These are phyloP conservation scores for Nothoprocta perdicaria DNA, from an alignment of 2,113 vertebrate species.

Conservation along the genomic window DNA sequence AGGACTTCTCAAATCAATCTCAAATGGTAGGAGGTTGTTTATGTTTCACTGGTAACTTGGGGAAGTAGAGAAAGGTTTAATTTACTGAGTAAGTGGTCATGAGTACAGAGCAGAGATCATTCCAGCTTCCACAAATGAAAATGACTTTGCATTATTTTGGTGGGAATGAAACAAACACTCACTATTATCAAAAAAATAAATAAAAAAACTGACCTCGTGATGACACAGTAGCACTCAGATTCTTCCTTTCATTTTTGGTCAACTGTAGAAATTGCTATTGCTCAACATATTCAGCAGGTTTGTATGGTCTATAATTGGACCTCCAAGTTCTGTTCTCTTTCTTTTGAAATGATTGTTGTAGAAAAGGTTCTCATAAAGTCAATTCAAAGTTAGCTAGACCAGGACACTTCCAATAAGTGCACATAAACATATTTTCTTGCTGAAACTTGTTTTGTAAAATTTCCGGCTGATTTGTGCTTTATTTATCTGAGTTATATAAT, in stretches of 20 bases:
- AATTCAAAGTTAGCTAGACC: not conserved
- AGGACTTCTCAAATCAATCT: not conserved
- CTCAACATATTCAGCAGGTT: not conserved
- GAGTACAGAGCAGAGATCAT: not conserved
- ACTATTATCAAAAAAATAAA: not conserved
- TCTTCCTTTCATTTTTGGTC: not conserved
- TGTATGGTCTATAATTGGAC: not conserved
- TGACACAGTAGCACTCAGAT: accelerated
- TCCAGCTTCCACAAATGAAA: not conserved
- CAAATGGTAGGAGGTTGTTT: not conserved
- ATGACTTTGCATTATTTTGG: not conserved
- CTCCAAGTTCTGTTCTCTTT: not conserved
- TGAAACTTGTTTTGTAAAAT: not conserved
- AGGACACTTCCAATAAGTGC: not conserved
- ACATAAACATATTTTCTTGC: not conserved
- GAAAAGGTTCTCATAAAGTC: not conserved
- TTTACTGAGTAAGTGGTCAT: not conserved
- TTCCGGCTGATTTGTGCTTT: not conserved
- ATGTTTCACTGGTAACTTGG: not conserved
- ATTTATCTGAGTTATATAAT: not conserved
- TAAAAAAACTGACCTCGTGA: not conserved
- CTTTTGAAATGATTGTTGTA: not conserved
- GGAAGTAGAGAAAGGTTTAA: not conserved
- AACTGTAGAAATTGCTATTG: not conserved
- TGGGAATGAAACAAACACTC: not conserved